Evolutionary conservation across 2,888 invertebrate species (phyloP).

Genomic region (Oligia strigilis): DNA sequence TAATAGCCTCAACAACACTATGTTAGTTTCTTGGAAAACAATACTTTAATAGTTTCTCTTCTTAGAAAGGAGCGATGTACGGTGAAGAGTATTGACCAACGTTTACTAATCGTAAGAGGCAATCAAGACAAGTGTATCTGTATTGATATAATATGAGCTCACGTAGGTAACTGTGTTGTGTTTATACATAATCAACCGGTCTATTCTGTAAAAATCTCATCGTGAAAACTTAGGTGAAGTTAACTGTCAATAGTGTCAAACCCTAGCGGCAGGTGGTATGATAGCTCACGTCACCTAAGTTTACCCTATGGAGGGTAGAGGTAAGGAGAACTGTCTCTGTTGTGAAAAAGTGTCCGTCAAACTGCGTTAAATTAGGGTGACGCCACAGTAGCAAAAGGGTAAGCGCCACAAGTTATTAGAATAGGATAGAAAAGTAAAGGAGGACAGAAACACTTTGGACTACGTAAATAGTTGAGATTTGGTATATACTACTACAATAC

Average conservation of each 20-base stretch:
- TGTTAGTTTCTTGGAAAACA: not conserved
- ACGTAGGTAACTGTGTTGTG: not conserved
- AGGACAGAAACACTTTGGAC: no score
- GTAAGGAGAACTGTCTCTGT: no score
- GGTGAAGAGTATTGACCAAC: conserved; percentile 25
- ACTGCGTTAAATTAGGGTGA: no score
- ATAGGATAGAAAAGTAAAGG: no score
- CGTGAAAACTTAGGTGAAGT: not conserved
- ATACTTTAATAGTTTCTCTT: conserved; percentile 9
- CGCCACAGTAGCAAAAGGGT: no score
- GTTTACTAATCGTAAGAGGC: conserved; percentile 22
- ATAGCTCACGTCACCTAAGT: not conserved
- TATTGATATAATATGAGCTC: not conserved
- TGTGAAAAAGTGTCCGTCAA: no score
- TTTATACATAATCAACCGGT: not conserved
- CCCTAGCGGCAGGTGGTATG: not conserved
- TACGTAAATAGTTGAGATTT: no score
- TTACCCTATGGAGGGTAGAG: not conserved
- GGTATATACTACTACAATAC: no score
- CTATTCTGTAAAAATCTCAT: not conserved
- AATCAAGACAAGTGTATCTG: conserved; percentile 23
- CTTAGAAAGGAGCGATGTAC: not conserved
- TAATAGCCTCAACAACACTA: not conserved
- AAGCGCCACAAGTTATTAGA: no score
- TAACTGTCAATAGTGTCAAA: no score